phyloP scores from a whole-genome alignment of 2,888 invertebrate genomes.

The Drosophila neutralis region DNA sequence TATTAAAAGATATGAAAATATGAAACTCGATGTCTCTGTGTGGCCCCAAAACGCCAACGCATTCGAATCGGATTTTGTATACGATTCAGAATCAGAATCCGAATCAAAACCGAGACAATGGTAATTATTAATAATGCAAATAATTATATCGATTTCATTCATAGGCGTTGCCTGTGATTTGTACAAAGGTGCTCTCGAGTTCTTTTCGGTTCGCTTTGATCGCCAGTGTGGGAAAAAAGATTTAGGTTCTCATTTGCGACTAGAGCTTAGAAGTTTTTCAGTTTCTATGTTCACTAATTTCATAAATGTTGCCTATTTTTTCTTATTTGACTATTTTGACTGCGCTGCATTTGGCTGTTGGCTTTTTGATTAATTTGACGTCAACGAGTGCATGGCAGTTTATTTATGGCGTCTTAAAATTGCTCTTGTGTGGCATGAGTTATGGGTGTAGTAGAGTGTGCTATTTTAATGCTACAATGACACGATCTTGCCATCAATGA shows the following conservation, averaged over 20 bases:
- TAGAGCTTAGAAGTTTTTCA: conserved; percentile 54
- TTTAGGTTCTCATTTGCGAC: conserved; percentile 67
- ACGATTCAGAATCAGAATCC: conserved; percentile 27
- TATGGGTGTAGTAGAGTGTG: conserved; percentile 41
- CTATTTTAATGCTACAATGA: conserved; percentile 35
- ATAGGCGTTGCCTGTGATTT: conserved; percentile 74
- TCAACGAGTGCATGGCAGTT: conserved; percentile 75
- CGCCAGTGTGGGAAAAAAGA: conserved; percentile 66
- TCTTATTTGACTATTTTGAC: conserved; percentile 62
- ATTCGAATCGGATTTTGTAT: conserved; percentile 31
- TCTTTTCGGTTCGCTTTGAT: conserved; percentile 67
- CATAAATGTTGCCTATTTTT: conserved; percentile 10
- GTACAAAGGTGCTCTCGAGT: conserved; percentile 49
- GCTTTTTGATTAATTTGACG: conserved; percentile 72
- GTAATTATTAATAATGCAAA: conserved; percentile 80
- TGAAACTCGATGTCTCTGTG: conserved; percentile 41
- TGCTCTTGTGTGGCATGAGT: conserved; percentile 53
- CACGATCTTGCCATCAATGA: conserved; percentile 19
- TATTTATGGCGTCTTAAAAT: conserved; percentile 64
- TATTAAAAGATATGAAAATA: conserved; percentile 44
- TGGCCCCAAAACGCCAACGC: conserved; percentile 74
- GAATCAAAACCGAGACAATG: conserved; percentile 64
- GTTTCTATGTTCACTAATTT: conserved; percentile 52
- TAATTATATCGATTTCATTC: conserved; percentile 79
- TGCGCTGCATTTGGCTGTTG: conserved; percentile 67